phyloP scores from a whole-genome alignment of 2,113 vertebrate species.

The Anhinga rufa region DNA sequence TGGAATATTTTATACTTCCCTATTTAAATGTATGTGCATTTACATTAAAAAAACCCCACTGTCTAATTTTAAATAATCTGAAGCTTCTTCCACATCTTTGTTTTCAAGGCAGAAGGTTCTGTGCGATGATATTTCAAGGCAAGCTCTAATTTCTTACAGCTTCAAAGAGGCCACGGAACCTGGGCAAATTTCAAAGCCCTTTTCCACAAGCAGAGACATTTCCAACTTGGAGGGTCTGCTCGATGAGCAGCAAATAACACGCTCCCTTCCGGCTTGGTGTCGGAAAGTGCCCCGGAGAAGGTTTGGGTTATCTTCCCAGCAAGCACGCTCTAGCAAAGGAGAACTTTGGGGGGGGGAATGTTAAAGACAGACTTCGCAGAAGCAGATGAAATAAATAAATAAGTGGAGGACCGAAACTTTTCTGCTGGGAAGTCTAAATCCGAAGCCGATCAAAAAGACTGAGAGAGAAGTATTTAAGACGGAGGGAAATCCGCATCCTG shows the following conservation, averaged over 20 bases:
- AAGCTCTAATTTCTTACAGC: neutral
- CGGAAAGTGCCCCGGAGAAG: neutral
- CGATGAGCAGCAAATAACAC: neutral
- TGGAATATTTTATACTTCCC: conserved; percentile 62
- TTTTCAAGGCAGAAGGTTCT: neutral
- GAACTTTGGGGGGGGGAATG: neutral
- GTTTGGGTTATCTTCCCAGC: neutral
- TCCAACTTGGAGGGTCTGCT: neutral
- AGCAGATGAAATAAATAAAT: neutral
- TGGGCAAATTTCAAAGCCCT: neutral
- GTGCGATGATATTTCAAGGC: neutral
- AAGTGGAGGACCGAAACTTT: neutral
- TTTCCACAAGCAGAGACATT: neutral
- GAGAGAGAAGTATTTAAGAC: neutral
- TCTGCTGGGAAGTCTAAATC: neutral
- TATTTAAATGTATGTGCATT: conserved; percentile 37
- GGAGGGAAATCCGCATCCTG: neutral
- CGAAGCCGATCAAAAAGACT: neutral
- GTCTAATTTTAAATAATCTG: conserved; percentile 9
- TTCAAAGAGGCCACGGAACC: neutral
- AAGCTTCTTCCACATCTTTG: neutral
- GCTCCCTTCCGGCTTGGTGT: neutral
- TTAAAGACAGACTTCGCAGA: neutral
- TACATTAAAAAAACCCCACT: neutral
- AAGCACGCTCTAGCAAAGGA: neutral